These are phyloP conservation scores for Hirundo rustica DNA, from an alignment of 2,797 vertebrate species.

Conservation along the genomic window DNA sequence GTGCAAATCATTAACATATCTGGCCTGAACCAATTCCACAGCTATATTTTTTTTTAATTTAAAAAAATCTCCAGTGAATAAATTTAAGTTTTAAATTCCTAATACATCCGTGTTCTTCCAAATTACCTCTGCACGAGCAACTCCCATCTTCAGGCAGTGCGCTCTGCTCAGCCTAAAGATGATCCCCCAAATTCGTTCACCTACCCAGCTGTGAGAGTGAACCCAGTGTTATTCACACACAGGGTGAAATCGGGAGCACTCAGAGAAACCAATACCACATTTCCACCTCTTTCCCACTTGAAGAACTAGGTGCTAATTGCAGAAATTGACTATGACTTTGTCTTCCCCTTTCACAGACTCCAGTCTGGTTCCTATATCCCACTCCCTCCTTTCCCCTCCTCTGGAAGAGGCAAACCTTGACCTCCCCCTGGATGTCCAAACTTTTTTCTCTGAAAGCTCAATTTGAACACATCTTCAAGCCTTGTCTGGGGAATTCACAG, in stretches of 20 bases:
- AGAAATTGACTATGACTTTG: not conserved
- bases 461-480: not conserved
- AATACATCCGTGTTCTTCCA: not conserved
- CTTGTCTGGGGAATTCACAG: not conserved
- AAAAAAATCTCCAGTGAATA: fast-evolving
- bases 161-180: not conserved
- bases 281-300: not conserved
- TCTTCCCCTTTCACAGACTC: not conserved
- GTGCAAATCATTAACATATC: not conserved
- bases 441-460: not conserved
- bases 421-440: not conserved
- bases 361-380: not conserved
- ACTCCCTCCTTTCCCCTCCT: not conserved
- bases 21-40: not conserved
- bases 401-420: not conserved
- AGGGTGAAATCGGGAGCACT: not conserved
- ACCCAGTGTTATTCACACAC: not conserved
- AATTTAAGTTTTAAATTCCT: not conserved
- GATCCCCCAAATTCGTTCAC: not conserved
- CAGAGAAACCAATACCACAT: not conserved
- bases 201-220: not conserved
- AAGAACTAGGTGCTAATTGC: not conserved
- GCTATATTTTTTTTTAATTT: not conserved
- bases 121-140: not conserved
- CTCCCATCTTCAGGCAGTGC: not conserved